phyloP scores from a whole-genome alignment of 2,113 vertebrate species.

The Chascanopsetta lugubris region DNA sequence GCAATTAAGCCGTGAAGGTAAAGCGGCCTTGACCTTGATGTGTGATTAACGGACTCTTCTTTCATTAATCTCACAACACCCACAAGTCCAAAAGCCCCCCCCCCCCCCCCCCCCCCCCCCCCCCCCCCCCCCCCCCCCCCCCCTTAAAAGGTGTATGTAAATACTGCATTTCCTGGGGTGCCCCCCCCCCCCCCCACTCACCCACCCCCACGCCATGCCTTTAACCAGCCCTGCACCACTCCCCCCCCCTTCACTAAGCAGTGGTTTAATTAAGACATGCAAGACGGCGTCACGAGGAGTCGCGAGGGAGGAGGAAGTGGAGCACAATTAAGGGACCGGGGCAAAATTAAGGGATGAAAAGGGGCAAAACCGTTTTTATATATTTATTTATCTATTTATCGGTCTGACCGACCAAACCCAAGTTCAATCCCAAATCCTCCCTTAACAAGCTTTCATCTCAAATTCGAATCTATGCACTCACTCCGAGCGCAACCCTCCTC shows the following conservation, averaged over 20 bases:
- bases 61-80: slow-evolving; percentile 64
- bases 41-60: slow-evolving; percentile 76
- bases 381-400: too few species aligned
- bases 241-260: slow-evolving; percentile 40
- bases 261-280: slow-evolving; percentile 76
- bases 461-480: slow-evolving; percentile 20
- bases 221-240: too few species aligned
- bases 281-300: slow-evolving; percentile 56
- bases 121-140: slow-evolving; percentile 10
- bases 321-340: slow-evolving; percentile 58
- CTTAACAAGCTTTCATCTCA: background rate
- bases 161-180: too few species aligned
- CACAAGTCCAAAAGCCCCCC: slow-evolving; percentile 2
- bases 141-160: too few species aligned
- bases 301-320: slow-evolving; percentile 51
- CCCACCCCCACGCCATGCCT: slow-evolving; percentile 15
- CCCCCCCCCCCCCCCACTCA: slow-evolving; percentile 2
- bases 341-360: slow-evolving; percentile 9
- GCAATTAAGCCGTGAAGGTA: slow-evolving; percentile 77
- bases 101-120: slow-evolving; percentile 3
- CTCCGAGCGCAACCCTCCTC: background rate
- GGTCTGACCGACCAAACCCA: slow-evolving; percentile 4
- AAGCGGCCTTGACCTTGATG: slow-evolving; percentile 76
- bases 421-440: background rate
- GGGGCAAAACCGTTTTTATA: background rate